phyloP scores from a whole-genome alignment of 1,140 invertebrate genomes.

The Melipona quadrifasciata region DNA sequence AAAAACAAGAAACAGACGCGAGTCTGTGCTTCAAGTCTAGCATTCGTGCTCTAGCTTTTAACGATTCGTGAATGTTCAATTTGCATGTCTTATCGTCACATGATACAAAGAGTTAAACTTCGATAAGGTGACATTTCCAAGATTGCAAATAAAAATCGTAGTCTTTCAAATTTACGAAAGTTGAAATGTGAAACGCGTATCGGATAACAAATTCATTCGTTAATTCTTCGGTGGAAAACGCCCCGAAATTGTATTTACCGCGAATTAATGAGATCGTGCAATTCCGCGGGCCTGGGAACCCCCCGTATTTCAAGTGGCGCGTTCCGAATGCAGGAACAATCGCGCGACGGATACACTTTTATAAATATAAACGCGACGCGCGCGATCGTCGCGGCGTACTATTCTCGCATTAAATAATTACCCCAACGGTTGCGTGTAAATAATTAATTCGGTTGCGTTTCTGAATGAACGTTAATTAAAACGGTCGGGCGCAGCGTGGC shows the following conservation, averaged over 20 bases:
- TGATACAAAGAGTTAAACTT: too few species aligned
- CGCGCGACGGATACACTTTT: neutral
- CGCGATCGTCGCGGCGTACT: neutral
- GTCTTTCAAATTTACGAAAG: neutral
- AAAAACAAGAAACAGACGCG: too few species aligned
- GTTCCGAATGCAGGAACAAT: neutral
- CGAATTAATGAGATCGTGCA: neutral
- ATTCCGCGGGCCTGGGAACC: neutral
- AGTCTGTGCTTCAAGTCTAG: too few species aligned
- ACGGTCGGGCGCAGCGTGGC: neutral
- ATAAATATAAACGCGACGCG: neutral
- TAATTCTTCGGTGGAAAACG: neutral
- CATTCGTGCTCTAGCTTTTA: too few species aligned
- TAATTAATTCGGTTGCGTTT: slow-evolving; percentile 40
- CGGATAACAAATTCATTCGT: neutral
- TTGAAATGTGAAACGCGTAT: neutral
- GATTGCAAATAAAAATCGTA: too few species aligned
- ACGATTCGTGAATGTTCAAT: too few species aligned
- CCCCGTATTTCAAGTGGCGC: neutral
- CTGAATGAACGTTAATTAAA: slow-evolving; percentile 47
- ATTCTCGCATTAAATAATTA: slow-evolving; percentile 39
- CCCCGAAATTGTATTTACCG: neutral
- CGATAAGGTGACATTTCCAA: too few species aligned
- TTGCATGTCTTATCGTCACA: too few species aligned
- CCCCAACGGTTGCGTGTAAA: slow-evolving; percentile 10